Evolutionary conservation across 2,113 vertebrate genomes (phyloP), one percentile per base, ranked within the genome.

Genomic region (Lepus timidus): DNA sequence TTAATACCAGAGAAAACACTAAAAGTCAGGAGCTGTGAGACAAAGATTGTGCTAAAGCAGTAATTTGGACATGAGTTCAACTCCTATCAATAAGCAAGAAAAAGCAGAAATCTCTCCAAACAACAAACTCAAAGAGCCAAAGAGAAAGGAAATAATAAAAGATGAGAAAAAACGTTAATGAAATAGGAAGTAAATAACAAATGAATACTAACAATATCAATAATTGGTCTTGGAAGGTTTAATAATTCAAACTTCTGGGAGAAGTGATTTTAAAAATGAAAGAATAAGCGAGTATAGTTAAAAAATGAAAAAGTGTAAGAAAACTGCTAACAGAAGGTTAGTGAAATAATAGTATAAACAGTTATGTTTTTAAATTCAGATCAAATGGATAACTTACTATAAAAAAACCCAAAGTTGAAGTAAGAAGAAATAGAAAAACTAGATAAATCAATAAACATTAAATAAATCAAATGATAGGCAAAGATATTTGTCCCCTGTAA

Each of bases 1-100:
- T 80, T 8, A 68, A n/a, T 85, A 93, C 19, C 86, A 93, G 49
- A 73, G 23, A 85, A 85, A 85, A 95, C 16, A 14, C 33, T 67
- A 67, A 79, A 33, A 51, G 5, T 58, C 17, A 90, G 67, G 85
- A 84, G 11, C 31, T 79, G 10, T 67, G 39, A 73, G 65, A 65
- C 27, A 90, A 85, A 73, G 33, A 51, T 74, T 23, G 39, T 51
- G 29, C 6, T 65, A 93, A 75, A 81, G 20, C 6, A 75, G 17
- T 85, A 80, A 95, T 80, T 51, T 61, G 16, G 91, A 76, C 25
- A 82, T 58, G 52, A 80, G 33, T 51, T 73, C 31, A 85, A 79
- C 17, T 73, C 71, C 39, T 92, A 92, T 49, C 44, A 49, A 6
- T 58, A 73, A 73, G 73, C 62, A 70, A 83, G 62, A 27, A 31